These are phyloP conservation scores for Chloroceryle aenea DNA, from an alignment of 2,113 vertebrate species.

Conservation along the genomic window DNA sequence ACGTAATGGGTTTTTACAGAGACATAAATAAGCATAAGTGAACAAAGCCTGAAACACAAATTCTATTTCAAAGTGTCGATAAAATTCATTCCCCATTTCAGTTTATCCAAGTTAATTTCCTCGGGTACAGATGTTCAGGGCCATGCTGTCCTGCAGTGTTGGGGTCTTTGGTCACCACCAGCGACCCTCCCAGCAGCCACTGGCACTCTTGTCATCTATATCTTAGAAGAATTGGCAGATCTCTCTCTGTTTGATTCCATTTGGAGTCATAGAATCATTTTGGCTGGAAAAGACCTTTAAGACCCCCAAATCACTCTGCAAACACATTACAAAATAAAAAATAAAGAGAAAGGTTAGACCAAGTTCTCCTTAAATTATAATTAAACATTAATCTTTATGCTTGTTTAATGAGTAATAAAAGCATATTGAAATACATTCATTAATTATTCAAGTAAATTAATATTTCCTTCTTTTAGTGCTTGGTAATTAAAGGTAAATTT, in stretches of 20 bases:
- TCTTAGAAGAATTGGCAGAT: not conserved
- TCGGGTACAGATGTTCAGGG: not conserved
- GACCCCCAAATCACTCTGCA: not conserved
- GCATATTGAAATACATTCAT: slow-evolving; percentile 27
- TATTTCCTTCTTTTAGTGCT: not conserved
- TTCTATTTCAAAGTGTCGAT: not conserved
- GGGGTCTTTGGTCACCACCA: not conserved
- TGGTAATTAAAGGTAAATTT: slow-evolving; percentile 35
- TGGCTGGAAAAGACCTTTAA: too few relatives aligned
- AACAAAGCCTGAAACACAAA: not conserved
- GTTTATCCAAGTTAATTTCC: not conserved
- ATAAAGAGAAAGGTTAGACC: not conserved
- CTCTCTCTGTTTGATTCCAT: not conserved
- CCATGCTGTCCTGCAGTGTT: fast-evolving
- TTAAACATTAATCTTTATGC: slow-evolving; percentile 26
- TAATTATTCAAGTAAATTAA: slow-evolving; percentile 30
- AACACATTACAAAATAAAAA: not conserved
- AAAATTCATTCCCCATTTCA: not conserved
- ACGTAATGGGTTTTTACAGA: not conserved
- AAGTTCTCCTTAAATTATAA: not conserved
- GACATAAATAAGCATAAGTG: not conserved
- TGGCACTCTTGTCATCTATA: not conserved
- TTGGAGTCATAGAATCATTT: not conserved
- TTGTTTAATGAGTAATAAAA: slow-evolving; percentile 52
- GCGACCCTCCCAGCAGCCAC: not conserved